phyloP scores from a whole-genome alignment of 1,140 invertebrate species.

The Eupristina koningsbergeri region DNA sequence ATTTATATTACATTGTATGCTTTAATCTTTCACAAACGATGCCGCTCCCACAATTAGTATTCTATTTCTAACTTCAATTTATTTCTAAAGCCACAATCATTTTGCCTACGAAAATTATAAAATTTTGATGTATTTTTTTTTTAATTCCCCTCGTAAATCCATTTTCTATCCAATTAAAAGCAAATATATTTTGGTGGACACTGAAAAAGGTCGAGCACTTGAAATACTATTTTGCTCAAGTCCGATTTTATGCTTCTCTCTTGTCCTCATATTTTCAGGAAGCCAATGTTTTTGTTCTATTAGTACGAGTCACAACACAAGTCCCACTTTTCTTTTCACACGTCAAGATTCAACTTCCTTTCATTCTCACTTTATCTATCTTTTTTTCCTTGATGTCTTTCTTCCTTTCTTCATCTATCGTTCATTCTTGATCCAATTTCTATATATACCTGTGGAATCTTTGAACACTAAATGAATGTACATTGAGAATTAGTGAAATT shows the following conservation, averaged over 20 bases:
- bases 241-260: neutral
- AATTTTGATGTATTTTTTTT: too few relatives aligned
- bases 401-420: neutral
- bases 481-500: too few relatives aligned
- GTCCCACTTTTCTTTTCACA: conserved; percentile 34
- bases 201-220: neutral
- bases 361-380: neutral
- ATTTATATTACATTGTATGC: too few relatives aligned
- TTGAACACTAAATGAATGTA: too few relatives aligned
- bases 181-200: neutral
- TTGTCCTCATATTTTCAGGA: neutral
- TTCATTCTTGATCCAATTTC: too few relatives aligned
- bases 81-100: too few relatives aligned
- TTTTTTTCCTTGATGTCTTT: neutral
- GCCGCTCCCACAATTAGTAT: too few relatives aligned
- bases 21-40: too few relatives aligned
- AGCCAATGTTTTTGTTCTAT: neutral
- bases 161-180: neutral
- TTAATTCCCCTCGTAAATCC: neutral
- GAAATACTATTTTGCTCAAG: neutral
- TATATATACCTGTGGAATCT: too few relatives aligned
- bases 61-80: too few relatives aligned
- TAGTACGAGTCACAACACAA: neutral
- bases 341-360: neutral
- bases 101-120: too few relatives aligned